Evolutionary conservation across 2,888 invertebrate genomes (phyloP).

Genomic region (Eupithecia vulgata): DNA sequence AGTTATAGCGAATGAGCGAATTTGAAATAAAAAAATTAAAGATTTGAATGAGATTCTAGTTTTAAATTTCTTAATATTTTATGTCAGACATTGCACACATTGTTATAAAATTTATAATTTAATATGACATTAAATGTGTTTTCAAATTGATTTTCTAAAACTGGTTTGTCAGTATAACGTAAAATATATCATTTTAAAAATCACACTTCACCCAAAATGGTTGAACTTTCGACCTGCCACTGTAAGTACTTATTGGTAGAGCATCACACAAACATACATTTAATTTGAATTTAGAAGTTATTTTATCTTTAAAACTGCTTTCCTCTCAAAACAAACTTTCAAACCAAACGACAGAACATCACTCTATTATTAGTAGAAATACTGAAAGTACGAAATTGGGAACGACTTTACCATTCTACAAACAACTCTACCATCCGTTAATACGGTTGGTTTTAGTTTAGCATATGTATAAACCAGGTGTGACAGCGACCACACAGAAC

Average conservation of each 20-base stretch:
- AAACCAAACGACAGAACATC: neutral
- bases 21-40: too few relatives aligned
- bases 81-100: too few relatives aligned
- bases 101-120: too few relatives aligned
- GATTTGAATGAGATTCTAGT: too few relatives aligned
- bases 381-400: constrained; percentile 66
- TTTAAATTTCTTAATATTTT: too few relatives aligned
- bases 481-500: constrained; percentile 71
- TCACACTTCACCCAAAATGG: too few relatives aligned
- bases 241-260: neutral
- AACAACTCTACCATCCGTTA: constrained; percentile 26
- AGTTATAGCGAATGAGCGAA: too few relatives aligned
- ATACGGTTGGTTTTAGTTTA: constrained; percentile 49
- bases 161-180: too few relatives aligned
- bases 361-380: constrained; percentile 2
- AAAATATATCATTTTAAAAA: too few relatives aligned
- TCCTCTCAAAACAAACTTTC: neutral
- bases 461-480: constrained; percentile 63
- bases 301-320: neutral
- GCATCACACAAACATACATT: neutral
- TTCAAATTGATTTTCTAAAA: too few relatives aligned
- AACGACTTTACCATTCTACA: constrained; percentile 39
- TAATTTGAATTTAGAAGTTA: neutral
- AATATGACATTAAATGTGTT: too few relatives aligned
- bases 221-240: too few relatives aligned